Percentiles rank a stretch among this genome's conserved stretches.
These are phyloP conservation scores for Rhyzopertha dominica DNA, from an alignment of 1,140 invertebrate species.

Conservation along the genomic window DNA sequence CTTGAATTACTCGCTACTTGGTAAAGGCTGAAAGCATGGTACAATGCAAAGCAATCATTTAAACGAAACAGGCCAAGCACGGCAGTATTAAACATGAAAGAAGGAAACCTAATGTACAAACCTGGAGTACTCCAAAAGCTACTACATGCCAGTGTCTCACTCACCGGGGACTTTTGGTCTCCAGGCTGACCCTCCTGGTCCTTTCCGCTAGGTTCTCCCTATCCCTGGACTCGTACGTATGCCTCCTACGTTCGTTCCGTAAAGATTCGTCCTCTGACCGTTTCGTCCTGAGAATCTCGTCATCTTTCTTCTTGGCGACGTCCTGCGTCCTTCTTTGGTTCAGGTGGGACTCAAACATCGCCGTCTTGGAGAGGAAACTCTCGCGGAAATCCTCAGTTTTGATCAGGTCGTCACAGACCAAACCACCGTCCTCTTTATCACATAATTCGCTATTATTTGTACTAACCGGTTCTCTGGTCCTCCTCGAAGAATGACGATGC, in stretches of 20 bases:
- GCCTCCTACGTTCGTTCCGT: constrained; percentile 32
- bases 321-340: neutral
- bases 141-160: too few relatives aligned
- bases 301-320: constrained; percentile 18
- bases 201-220: constrained; percentile 30
- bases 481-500: neutral
- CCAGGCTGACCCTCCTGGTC: constrained; percentile 34
- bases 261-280: constrained; percentile 22
- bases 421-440: too few relatives aligned
- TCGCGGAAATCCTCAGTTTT: neutral
- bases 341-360: constrained; percentile 1
- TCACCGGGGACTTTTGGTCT: constrained; percentile 37
- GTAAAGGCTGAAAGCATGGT: too few relatives aligned
- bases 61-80: too few relatives aligned
- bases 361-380: constrained; percentile 4
- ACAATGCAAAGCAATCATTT: too few relatives aligned
- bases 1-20: too few relatives aligned
- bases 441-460: neutral
- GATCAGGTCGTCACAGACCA: too few relatives aligned
- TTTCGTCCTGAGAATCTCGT: constrained; percentile 28
- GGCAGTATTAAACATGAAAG: too few relatives aligned
- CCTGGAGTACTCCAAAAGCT: too few relatives aligned
- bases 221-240: constrained; percentile 37
- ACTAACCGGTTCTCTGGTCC: neutral
- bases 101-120: too few relatives aligned